These are phyloP conservation scores for Parapristionchus giblindavisi DNA, from an alignment of 2,888 invertebrate genomes.

Conservation along the genomic window DNA sequence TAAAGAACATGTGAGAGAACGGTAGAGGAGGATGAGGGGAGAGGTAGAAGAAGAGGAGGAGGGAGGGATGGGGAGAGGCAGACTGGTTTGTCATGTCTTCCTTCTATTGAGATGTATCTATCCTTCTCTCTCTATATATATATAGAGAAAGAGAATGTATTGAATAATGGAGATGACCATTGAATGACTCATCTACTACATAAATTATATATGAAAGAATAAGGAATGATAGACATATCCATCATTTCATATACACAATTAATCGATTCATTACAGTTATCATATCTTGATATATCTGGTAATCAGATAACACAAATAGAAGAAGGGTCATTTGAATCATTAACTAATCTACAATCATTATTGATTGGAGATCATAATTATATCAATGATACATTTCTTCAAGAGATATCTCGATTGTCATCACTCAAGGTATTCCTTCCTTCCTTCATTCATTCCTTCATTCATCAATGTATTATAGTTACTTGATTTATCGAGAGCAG, in stretches of 20 bases:
- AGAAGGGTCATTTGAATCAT: conserved; percentile 85
- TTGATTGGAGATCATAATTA: conserved; percentile 85
- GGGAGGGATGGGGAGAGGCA: too few species aligned
- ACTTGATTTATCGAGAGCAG: conserved; percentile 62
- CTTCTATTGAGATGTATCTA: too few species aligned
- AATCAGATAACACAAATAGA: conserved; percentile 86
- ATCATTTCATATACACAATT: not conserved
- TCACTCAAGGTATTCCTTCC: conserved; percentile 74
- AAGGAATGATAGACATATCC: not conserved
- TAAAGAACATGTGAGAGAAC: too few species aligned
- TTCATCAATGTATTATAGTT: conserved; percentile 33
- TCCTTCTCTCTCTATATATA: too few species aligned
- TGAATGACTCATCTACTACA: too few species aligned
- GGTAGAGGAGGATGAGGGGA: too few species aligned
- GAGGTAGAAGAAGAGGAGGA: too few species aligned
- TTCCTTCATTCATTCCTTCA: not conserved
- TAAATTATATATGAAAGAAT: not conserved
- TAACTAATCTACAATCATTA: conserved; percentile 78
- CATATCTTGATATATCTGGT: conserved; percentile 84
- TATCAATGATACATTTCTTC: conserved; percentile 82
- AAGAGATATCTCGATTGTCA: conserved; percentile 85
- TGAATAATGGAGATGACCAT: too few species aligned
- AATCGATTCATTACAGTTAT: conserved; percentile 73
- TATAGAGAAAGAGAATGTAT: too few species aligned
- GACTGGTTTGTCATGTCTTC: too few species aligned